These are phyloP conservation scores for Nasonia giraulti DNA, from an alignment of 1,140 invertebrate species.

Conservation along the genomic window DNA sequence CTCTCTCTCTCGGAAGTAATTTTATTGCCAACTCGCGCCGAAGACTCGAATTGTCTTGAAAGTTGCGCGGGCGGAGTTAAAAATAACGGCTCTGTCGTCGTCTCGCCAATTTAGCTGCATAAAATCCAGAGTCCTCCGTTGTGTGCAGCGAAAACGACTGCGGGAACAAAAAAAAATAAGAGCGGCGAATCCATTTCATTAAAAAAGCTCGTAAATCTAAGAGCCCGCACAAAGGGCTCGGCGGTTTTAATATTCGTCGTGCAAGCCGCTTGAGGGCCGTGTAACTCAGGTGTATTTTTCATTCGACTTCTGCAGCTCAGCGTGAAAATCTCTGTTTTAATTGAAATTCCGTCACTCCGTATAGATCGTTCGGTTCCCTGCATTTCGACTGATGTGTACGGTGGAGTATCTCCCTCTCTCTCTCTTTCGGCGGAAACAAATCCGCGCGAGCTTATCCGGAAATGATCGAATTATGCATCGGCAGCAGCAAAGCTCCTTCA, in stretches of 20 bases:
- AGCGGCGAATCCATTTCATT: neutral
- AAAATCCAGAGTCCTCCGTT: neutral
- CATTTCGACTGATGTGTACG: no score
- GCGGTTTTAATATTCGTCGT: neutral
- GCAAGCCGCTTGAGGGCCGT: neutral
- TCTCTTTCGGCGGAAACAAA: neutral
- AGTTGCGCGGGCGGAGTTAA: neutral
- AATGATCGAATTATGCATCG: conserved; percentile 36
- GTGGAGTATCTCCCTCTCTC: no score
- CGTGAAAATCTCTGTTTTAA: neutral
- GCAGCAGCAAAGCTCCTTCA: neutral
- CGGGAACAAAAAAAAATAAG: neutral
- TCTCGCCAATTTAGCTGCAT: neutral
- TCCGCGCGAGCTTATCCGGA: conserved; percentile 19
- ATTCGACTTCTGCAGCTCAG: no score
- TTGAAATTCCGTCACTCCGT: conserved; percentile 24
- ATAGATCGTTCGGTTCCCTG: neutral
- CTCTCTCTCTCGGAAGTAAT: neutral
- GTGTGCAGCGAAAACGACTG: neutral
- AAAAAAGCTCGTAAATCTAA: neutral
- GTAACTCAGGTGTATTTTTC: neutral
- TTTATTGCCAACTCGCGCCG: neutral
- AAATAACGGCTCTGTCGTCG: neutral
- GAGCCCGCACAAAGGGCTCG: neutral
- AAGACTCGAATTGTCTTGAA: neutral